Conservation (phyloP, 1,140 invertebrate species). For the Pomacea maculata region DNA sequence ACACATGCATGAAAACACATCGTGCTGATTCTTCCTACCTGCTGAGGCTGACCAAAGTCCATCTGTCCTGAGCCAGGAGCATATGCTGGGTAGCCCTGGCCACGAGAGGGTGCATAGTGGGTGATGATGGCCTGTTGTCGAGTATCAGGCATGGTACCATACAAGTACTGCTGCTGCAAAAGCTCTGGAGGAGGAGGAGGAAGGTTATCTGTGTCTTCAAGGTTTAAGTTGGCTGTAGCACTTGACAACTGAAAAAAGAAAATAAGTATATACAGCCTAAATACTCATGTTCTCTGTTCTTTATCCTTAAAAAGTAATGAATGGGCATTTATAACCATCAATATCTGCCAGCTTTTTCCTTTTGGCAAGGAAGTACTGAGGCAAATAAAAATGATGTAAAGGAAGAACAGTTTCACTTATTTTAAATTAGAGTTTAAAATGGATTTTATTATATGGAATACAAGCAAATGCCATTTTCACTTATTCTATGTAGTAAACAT, state of each 20-base stretch:
- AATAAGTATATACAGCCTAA: neutral
- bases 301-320: too few species aligned
- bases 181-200: conserved; percentile 56
- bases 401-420: too few species aligned
- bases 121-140: conserved; percentile 49
- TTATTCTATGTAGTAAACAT: conserved; percentile 14
- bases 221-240: conserved; percentile 41
- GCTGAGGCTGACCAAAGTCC: conserved; percentile 39
- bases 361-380: too few species aligned
- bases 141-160: conserved; percentile 54
- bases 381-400: too few species aligned
- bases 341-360: too few species aligned
- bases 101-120: conserved; percentile 35
- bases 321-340: too few species aligned
- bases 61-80: conserved; percentile 50
- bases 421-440: too few species aligned
- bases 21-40: conserved; percentile 27
- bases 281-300: too few species aligned
- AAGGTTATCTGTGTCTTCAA: conserved; percentile 44
- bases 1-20: too few species aligned
- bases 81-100: conserved; percentile 38
- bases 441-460: too few species aligned
- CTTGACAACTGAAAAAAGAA: conserved; percentile 44
- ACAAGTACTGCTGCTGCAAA: conserved; percentile 58
- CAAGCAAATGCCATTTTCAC: too few species aligned